Evolutionary conservation across 2,888 invertebrate genomes (phyloP).

Genomic region (Calephelis perditalis): DNA sequence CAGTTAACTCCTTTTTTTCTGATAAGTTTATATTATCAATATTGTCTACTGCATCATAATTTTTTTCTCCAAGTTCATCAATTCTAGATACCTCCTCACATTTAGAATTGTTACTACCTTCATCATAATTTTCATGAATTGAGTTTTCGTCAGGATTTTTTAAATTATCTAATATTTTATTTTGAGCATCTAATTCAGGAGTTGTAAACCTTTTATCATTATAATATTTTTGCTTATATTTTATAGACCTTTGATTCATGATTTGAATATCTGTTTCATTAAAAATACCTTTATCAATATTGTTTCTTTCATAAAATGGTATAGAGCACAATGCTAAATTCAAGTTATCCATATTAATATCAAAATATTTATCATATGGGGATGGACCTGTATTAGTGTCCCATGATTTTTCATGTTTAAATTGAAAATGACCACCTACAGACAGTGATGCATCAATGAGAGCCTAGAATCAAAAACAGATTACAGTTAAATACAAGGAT

Average conservation of each 20-base stretch:
- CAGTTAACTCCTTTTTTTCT: background rate
- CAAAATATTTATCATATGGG: slow-evolving; percentile 66
- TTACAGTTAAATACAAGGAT: no score
- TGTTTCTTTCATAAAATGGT: slow-evolving; percentile 64
- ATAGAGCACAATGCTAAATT: slow-evolving; percentile 54
- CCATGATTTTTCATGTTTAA: slow-evolving; percentile 74
- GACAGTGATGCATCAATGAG: slow-evolving; percentile 59
- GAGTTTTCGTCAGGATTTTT: slow-evolving; percentile 22
- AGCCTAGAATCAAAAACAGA: slow-evolving; percentile 43
- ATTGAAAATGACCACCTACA: slow-evolving; percentile 70
- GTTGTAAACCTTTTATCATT: slow-evolving; percentile 54
- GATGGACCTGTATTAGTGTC: slow-evolving; percentile 52
- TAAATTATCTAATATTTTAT: slow-evolving; percentile 41
- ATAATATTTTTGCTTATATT: slow-evolving; percentile 61
- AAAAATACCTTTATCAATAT: slow-evolving; percentile 47
- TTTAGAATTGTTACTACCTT: slow-evolving; percentile 15
- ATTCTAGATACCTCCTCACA: no score
- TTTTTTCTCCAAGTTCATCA: no score
- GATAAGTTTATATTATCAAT: slow-evolving; percentile 17
- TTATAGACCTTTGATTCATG: slow-evolving; percentile 60
- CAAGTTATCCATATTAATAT: slow-evolving; percentile 58
- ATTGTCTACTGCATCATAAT: no score
- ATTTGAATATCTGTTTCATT: slow-evolving; percentile 51
- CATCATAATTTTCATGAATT: slow-evolving; percentile 16
- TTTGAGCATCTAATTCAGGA: slow-evolving; percentile 49